These are phyloP conservation scores for Campylomormyrus tamandua DNA, from an alignment of 2,113 vertebrate species.

Conservation along the genomic window DNA sequence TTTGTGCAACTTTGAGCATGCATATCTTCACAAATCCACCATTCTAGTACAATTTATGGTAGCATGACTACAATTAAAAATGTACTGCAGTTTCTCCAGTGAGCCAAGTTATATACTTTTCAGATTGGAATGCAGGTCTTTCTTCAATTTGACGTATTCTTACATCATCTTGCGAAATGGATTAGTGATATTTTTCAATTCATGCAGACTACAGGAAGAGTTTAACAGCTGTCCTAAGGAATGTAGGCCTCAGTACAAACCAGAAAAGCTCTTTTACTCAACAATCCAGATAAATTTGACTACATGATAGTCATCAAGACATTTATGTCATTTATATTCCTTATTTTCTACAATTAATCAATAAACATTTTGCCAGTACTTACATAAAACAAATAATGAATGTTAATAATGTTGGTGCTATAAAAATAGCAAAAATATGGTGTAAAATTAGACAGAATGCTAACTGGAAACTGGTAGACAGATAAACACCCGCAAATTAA, in stretches of 20 bases:
- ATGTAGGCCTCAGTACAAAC: not conserved
- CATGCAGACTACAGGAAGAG: not conserved
- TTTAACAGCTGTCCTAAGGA: not conserved
- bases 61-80: not conserved
- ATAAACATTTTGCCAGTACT: not conserved
- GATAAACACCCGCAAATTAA: not conserved
- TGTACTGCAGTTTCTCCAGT: not conserved
- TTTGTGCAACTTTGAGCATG: not conserved
- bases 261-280: not conserved
- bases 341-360: not conserved
- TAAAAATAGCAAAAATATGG: not conserved
- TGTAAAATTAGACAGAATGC: not conserved
- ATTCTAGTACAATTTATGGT: not conserved
- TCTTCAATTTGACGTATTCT: not conserved
- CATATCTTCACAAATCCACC: not conserved
- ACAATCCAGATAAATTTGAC: not conserved
- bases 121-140: not conserved
- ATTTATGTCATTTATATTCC: not conserved
- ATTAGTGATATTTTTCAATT: not conserved
- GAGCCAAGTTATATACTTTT: not conserved
- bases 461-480: not conserved
- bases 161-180: not conserved
- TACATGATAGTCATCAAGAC: not conserved
- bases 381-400: not conserved
- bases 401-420: not conserved